Evolutionary conservation across 2,797 vertebrate genomes (phyloP).

Genomic region (Synaphobranchus kaupii): DNA sequence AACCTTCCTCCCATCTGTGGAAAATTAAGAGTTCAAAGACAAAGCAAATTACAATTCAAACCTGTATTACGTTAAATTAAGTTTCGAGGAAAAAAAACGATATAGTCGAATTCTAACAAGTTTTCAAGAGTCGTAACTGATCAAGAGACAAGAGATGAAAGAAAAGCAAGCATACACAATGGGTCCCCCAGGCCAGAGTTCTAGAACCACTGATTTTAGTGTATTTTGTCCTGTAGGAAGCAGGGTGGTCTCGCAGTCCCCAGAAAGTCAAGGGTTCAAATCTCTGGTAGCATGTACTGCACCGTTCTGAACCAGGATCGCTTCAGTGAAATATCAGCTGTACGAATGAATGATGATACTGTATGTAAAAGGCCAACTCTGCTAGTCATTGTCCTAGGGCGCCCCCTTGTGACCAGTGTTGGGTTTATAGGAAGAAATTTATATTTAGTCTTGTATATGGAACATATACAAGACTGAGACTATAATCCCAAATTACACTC

Average conservation of each 20-base stretch:
- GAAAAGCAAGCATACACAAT: not conserved
- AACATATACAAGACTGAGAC: not conserved
- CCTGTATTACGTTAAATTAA: not conserved
- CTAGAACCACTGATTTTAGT: too few relatives aligned
- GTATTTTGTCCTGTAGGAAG: not conserved
- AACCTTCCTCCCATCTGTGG: not conserved
- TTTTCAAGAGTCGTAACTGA: not conserved
- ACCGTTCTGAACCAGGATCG: not conserved
- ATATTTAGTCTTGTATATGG: not conserved
- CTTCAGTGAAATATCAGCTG: not conserved
- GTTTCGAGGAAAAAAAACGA: not conserved
- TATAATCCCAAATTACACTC: not conserved
- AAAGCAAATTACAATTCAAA: not conserved
- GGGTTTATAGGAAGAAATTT: not conserved
- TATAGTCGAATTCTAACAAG: not conserved
- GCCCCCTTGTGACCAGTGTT: slow-evolving; percentile 6
- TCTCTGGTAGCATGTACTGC: not conserved
- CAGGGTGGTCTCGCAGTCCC: not conserved
- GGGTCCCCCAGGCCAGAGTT: not conserved
- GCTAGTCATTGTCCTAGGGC: not conserved
- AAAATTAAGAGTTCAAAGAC: not conserved
- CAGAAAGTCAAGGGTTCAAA: not conserved
- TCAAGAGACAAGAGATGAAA: too few relatives aligned
- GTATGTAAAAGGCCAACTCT: not conserved
- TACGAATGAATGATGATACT: not conserved